Evolutionary conservation across 1,140 invertebrate genomes (phyloP).

Genomic region (Scaptomyza montana): DNA sequence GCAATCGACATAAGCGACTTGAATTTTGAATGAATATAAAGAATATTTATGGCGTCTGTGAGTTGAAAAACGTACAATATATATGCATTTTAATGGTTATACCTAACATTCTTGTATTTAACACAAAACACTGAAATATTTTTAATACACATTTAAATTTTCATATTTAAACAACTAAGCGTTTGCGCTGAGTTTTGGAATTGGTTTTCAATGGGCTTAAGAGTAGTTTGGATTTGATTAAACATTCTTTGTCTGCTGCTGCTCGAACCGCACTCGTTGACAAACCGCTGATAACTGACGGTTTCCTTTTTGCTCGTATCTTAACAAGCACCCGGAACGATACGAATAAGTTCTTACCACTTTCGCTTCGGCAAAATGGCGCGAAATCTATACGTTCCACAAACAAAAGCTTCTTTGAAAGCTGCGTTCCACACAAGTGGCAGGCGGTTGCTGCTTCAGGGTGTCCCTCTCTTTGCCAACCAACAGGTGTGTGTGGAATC

Average conservation of each 20-base stretch:
- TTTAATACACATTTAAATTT: not conserved
- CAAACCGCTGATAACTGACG: constrained; percentile 67
- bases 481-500: constrained; percentile 28
- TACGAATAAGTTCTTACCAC: constrained; percentile 60
- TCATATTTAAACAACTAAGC: not conserved
- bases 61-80: not conserved
- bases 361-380: constrained; percentile 59
- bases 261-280: constrained; percentile 60
- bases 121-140: not conserved
- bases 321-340: constrained; percentile 56
- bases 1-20: not conserved
- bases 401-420: constrained; percentile 56
- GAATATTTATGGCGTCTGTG: too few relatives aligned
- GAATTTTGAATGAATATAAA: not conserved
- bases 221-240: too few relatives aligned
- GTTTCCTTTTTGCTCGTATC: constrained; percentile 45
- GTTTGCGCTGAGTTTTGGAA: not conserved
- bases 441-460: constrained; percentile 15
- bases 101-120: not conserved
- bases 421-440: constrained; percentile 56
- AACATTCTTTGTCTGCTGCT: not conserved
- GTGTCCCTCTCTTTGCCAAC: not conserved
- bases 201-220: not conserved
- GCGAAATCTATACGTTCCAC: constrained; percentile 62
- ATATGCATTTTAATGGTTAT: not conserved